These are phyloP conservation scores for Hycleus cichorii DNA, from an alignment of 1,140 invertebrate genomes.

Conservation along the genomic window DNA sequence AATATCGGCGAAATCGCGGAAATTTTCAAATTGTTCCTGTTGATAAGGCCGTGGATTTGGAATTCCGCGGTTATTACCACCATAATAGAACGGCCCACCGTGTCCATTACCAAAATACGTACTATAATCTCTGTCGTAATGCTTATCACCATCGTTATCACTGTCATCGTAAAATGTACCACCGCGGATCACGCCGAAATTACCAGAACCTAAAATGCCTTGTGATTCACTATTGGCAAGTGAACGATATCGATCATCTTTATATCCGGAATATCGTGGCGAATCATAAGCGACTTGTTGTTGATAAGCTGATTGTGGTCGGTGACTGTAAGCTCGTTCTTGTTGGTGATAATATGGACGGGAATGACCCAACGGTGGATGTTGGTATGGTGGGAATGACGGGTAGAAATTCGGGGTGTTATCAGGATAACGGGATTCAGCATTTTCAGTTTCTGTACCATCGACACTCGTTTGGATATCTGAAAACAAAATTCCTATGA, in stretches of 20 bases:
- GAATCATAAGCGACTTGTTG: conserved; percentile 24
- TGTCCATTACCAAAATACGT: conserved; percentile 62
- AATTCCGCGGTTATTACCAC: conserved; percentile 41
- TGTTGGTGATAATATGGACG: conserved; percentile 31
- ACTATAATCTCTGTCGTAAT: conserved; percentile 45
- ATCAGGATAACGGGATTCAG: too few relatives aligned
- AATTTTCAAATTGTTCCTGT: conserved; percentile 76
- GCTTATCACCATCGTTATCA: conserved; percentile 39
- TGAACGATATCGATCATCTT: conserved; percentile 17
- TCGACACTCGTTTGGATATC: too few relatives aligned
- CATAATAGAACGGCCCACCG: conserved; percentile 46
- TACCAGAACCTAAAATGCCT: conserved; percentile 68
- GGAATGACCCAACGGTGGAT: conserved; percentile 36
- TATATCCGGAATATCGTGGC: conserved; percentile 27
- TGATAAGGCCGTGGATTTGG: conserved; percentile 53
- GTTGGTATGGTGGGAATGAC: conserved; percentile 31
- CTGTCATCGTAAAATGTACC: conserved; percentile 71
- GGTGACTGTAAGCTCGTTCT: conserved; percentile 37
- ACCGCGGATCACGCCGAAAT: conserved; percentile 79
- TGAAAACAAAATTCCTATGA: too few relatives aligned
- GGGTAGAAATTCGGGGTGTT: conserved; percentile 26
- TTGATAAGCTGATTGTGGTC: conserved; percentile 30
- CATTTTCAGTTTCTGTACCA: too few relatives aligned
- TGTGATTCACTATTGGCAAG: conserved; percentile 8
- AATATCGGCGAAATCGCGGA: conserved; percentile 82